Evolutionary conservation across 2,797 vertebrate species (phyloP).

Genomic region (Characodon lateralis): DNA sequence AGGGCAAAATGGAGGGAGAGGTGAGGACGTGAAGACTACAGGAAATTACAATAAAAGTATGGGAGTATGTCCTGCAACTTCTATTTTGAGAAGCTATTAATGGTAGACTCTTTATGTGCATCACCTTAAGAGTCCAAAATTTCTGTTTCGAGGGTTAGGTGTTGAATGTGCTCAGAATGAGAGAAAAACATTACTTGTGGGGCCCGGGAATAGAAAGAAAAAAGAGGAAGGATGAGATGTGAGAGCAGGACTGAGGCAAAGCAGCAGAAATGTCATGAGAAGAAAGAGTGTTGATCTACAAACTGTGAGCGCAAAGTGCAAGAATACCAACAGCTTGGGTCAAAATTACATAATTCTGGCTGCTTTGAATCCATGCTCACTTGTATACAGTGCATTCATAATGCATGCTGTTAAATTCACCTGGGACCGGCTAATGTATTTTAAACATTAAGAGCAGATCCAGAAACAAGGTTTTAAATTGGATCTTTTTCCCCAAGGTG

Average conservation of each 20-base stretch:
- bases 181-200: conserved; percentile 24
- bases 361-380: conserved; percentile 13
- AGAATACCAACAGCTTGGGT: not conserved
- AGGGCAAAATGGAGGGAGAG: not conserved
- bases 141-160: conserved; percentile 37
- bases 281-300: not conserved
- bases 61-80: not conserved
- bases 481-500: conserved; percentile 1
- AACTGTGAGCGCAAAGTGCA: not conserved
- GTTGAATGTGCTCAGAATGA: conserved; percentile 67
- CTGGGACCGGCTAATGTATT: conserved; percentile 26
- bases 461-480: not conserved
- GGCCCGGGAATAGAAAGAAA: not conserved
- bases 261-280: conserved; percentile 2
- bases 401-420: conserved; percentile 30
- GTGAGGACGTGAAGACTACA: conserved; percentile 1
- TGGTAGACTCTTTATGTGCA: conserved; percentile 3
- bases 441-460: conserved; percentile 18
- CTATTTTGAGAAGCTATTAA: conserved; percentile 13
- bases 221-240: conserved; percentile 13
- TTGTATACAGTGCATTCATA: conserved; percentile 40
- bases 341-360: conserved; percentile 11
- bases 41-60: not conserved
- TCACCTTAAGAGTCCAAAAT: conserved; percentile 39
- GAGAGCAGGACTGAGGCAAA: conserved; percentile 10